Conservation (phyloP, 2,797 vertebrate genomes). For the Danio aesculapii region DNA sequence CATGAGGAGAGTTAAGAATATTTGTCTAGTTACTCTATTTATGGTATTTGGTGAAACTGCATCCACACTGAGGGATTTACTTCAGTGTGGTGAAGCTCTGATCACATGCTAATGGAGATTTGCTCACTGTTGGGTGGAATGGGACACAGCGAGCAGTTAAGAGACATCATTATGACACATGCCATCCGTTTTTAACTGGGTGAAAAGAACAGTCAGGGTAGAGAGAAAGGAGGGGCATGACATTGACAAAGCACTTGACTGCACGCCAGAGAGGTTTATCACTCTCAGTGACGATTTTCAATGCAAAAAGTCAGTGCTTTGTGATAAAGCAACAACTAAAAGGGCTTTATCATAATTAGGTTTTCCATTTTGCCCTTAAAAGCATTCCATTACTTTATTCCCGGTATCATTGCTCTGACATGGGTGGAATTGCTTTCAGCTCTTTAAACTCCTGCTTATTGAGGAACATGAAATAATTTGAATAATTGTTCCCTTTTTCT, state of each 20-base stretch:
- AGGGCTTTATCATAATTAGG: slow-evolving; percentile 88
- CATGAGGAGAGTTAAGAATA: neutral
- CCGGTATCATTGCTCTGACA: slow-evolving; percentile 77
- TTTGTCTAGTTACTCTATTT: neutral
- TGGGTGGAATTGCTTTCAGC: slow-evolving; percentile 72
- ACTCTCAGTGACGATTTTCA: slow-evolving; percentile 79
- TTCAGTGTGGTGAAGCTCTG: slow-evolving; percentile 15
- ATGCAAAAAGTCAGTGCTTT: slow-evolving; percentile 79
- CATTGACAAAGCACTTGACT: slow-evolving; percentile 80
- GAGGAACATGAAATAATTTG: neutral
- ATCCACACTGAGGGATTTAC: neutral
- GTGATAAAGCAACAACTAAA: slow-evolving; percentile 84
- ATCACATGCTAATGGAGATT: slow-evolving; percentile 55
- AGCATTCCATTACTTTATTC: slow-evolving; percentile 82
- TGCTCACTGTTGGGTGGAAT: slow-evolving; percentile 33
- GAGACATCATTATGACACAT: slow-evolving; percentile 67
- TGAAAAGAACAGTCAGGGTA: slow-evolving; percentile 45
- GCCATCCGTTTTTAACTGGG: slow-evolving; percentile 61
- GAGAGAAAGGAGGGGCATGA: slow-evolving; percentile 67
- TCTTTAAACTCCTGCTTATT: slow-evolving; percentile 64
- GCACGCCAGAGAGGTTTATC: slow-evolving; percentile 79
- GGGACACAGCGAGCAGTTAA: slow-evolving; percentile 58
- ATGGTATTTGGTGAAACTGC: neutral
- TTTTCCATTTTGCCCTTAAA: slow-evolving; percentile 84
- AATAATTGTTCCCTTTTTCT: neutral